Evolutionary conservation across 2,113 vertebrate genomes (phyloP), one percentile per base, ranked within the genome.

Genomic region (Mirza zaza): DNA sequence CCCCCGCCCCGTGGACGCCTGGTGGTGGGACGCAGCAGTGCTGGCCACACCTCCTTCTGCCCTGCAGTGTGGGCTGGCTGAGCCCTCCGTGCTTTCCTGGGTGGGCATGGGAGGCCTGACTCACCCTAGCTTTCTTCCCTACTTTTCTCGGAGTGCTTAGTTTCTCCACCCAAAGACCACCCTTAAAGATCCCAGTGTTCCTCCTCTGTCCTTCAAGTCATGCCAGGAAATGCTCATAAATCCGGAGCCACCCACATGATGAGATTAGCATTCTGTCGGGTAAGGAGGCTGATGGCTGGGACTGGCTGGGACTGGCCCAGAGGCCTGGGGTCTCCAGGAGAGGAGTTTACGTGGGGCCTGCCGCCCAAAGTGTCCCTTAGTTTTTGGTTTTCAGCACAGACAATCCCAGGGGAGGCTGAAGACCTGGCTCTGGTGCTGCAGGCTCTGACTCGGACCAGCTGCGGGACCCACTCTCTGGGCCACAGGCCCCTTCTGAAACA

Each of bases 191-290:
- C 86, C 93, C 73, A 75, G 94, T 32, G 89, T 87, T 96, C 90
- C 90, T 95, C 77, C 93, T 90, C 91, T 57, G 91, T 94, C 93
- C 94, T 97, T 97, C 95, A 97, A 94, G 94, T 97, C 21, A 59
- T 96, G 97, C 95, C 96, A 97, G 92, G 92, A 96, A 97, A 96
- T 48, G 95, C 87, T 91, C 94, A 86, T 89, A 96, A 96, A 96
- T 96, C 87, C 32, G 1, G 42, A 96, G 93, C 86, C 91, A 85
- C 96, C 94, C 92, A 97, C 93, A 70, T 4, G 77, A 96, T 57
- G 71, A 81, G 80, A 96, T 86, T 75, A 87, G 48, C 42, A 36
- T 84, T 82, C 88, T 81, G 90, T 57, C 21, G 42, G 82, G 87
- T 25, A 48, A 45, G 71, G 67, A 95, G 86, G 76, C 42, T 87